A percentile compares a stretch with the other conserved stretches of the same genome.
Evolutionary conservation across 2,113 vertebrate species (phyloP).

Genomic region (Aegypius monachus): DNA sequence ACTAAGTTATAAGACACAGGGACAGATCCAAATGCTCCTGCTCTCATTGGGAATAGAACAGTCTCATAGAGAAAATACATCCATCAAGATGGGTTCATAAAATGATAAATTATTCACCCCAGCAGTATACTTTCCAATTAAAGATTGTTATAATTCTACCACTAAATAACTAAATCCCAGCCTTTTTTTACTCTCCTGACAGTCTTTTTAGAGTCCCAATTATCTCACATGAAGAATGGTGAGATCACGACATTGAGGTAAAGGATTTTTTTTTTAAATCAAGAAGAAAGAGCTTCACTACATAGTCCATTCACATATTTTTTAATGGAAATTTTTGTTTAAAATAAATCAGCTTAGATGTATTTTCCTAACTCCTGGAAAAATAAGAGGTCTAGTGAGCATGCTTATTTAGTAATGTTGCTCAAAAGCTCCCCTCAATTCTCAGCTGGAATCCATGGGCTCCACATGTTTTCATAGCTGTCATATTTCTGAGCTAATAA

Average conservation of each 20-base stretch:
- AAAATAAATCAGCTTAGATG: not conserved
- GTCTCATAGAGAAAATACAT: not conserved
- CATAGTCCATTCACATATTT: not conserved
- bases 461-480: not conserved
- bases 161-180: not conserved
- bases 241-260: not conserved
- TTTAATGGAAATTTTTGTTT: not conserved
- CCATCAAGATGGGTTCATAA: not conserved
- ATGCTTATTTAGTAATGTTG: not conserved
- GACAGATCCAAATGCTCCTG: not conserved
- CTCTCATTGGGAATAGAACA: not conserved
- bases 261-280: not conserved
- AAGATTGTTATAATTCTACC: not conserved
- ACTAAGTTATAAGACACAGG: not conserved
- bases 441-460: not conserved
- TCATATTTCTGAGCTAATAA: not conserved
- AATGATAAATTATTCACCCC: not conserved
- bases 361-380: not conserved
- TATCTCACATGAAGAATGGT: not conserved
- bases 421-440: not conserved
- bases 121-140: not conserved
- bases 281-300: not conserved
- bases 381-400: not conserved
- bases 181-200: not conserved
- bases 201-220: not conserved